A percentile compares a stretch with the other conserved stretches of the same genome.
phyloP scores from a whole-genome alignment of 37 sponge, comb jelly and placozoan species.

The Cliona cf. orientalis region DNA sequence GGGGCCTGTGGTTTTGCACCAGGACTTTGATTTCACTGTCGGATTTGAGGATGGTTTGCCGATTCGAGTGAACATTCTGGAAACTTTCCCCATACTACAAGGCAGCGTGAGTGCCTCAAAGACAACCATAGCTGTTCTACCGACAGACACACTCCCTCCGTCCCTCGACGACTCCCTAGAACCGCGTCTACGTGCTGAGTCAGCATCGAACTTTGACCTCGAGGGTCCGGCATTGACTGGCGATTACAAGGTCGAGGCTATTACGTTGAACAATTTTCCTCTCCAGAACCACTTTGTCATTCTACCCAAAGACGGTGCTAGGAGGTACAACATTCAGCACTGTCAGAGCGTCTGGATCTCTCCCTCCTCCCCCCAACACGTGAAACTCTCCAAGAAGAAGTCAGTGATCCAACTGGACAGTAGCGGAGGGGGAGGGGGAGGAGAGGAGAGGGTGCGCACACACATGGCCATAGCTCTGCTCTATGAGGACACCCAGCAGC shows the following conservation, averaged over 20 bases:
- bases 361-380: neutral
- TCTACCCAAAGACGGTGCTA: slow-evolving; percentile 33
- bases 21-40: slow-evolving; percentile 23
- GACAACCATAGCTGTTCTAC: slow-evolving; percentile 49
- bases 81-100: slow-evolving; percentile 42
- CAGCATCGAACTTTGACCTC: neutral
- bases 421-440: no score
- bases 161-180: neutral
- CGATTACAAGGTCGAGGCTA: slow-evolving; percentile 3
- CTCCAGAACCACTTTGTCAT: slow-evolving; percentile 47
- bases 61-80: slow-evolving; percentile 37
- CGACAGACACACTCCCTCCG: no score
- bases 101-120: slow-evolving; percentile 50
- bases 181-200: neutral
- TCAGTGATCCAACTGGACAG: neutral
- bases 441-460: neutral
- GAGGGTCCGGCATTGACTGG: neutral
- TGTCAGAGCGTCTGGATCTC: slow-evolving; percentile 42
- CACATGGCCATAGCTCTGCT: slow-evolving; percentile 28
- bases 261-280: slow-evolving; percentile 3
- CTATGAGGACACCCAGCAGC: slow-evolving; percentile 44
- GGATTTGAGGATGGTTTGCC: neutral
- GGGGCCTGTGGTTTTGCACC: slow-evolving; percentile 16
- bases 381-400: neutral
- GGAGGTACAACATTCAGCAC: slow-evolving; percentile 2